Percentiles rank a stretch among this genome's conserved stretches.
phyloP scores from a whole-genome alignment of 2,888 invertebrate genomes.

The Nasonovia ribisnigri region DNA sequence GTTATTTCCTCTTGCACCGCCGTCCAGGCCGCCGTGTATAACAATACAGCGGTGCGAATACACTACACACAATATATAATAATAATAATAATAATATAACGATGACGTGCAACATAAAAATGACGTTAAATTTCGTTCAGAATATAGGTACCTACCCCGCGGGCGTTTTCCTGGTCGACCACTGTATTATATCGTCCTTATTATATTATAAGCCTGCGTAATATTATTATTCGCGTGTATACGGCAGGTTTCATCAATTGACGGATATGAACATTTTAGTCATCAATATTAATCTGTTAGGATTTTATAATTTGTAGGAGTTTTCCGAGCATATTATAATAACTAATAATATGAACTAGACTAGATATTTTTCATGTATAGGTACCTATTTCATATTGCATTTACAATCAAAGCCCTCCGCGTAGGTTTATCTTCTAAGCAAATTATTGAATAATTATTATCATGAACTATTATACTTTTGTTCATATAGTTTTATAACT shows the following conservation, averaged over 20 bases:
- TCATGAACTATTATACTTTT: neutral
- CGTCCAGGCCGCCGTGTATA: neutral
- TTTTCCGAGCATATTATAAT: neutral
- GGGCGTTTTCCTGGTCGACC: neutral
- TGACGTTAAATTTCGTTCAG: slow-evolving; percentile 14
- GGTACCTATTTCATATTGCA: neutral
- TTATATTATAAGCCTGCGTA: neutral
- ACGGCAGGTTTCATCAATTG: neutral
- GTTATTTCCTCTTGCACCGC: slow-evolving; percentile 9
- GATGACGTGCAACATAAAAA: slow-evolving; percentile 3
- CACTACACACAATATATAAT: neutral
- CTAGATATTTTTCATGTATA: neutral
- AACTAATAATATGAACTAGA: neutral
- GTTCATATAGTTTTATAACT: neutral
- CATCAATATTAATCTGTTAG: neutral
- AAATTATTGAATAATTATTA: neutral
- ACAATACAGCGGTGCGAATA: neutral
- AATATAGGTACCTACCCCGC: neutral
- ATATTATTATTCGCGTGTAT: neutral
- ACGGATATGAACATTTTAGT: neutral
- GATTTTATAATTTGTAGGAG: neutral
- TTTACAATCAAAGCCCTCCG: neutral
- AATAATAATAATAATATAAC: slow-evolving; percentile 1
- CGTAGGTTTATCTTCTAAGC: neutral
- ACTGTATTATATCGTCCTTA: neutral